Evolutionary conservation across 2,888 invertebrate genomes (phyloP), one percentile per base, ranked within the genome.

Genomic region (Conchocele bisecta): DNA sequence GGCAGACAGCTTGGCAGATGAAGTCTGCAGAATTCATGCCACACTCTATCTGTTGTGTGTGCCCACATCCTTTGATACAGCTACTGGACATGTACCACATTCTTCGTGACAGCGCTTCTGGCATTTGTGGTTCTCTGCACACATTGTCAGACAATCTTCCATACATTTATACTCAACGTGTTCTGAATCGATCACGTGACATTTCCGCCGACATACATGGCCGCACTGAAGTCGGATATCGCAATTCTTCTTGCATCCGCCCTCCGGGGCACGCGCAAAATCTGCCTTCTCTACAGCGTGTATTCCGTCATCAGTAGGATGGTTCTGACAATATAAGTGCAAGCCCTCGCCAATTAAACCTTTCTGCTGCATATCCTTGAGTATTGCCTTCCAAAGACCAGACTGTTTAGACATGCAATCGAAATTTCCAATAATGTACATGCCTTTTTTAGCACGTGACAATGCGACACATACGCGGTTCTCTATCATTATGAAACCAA

Each of bases 381-480:
- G 28, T 22, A 86, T 79, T 3, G 76, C 42, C 5, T 50, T 24
- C 79, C 85, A 80, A 33, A 85, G 64, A 7, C 31, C 42, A 31
- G 81, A 82, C 24, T 81, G 63, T 31, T 61, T 35, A 35, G 53
- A 42, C 4, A 86, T 60, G 7, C 79, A 54, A 9, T 48, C 37
- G 50, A 85, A 87, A 74, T 91, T 90, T 24, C 91, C 91, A 35
- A 91, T 75, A 2, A 87, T 85, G 76, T 83, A 91, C 17, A 91
- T 67, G 0, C 91, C 91, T 31, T 75, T 81, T 57, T 88, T 88
- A 1, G 91, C 91, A 29, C 91, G 70, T 13, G 91, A 91, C 50
- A 91, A 61, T 15, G 89, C 86, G 5, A 91, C 91, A 65, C 89
- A 89, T 20, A 90, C 79, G 59, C 91, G 70, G 75, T 91, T 91